These are phyloP conservation scores for Lottia gigantea DNA, from an alignment of 2,888 invertebrate species.

Conservation along the genomic window DNA sequence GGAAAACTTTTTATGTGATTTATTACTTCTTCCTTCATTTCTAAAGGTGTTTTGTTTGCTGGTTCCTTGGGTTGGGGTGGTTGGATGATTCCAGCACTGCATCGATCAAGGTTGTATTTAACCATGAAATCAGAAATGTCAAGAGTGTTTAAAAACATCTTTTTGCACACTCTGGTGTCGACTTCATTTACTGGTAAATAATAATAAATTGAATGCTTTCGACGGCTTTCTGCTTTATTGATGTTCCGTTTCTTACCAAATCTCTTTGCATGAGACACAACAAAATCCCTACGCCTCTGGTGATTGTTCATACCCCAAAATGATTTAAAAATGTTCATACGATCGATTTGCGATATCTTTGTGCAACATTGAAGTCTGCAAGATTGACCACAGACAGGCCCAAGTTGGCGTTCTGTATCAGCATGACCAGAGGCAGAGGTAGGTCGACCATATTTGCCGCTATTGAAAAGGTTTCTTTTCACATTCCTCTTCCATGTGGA, in stretches of 20 bases:
- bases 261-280: background rate
- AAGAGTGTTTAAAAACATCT: background rate
- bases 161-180: background rate
- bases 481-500: background rate
- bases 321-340: background rate
- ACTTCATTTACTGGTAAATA: background rate
- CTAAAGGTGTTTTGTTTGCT: background rate
- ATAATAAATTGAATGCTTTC: background rate
- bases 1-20: background rate
- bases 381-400: background rate
- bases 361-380: background rate
- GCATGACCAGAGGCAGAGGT: background rate
- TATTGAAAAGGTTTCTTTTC: background rate
- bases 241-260: background rate
- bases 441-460: background rate
- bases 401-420: background rate
- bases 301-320: background rate
- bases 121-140: background rate
- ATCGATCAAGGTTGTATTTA: conserved; percentile 3
- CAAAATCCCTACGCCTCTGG: background rate
- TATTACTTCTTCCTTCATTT: background rate
- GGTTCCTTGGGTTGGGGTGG: background rate
- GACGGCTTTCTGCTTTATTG: background rate
- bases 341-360: background rate
- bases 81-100: background rate